Base-by-base conservation (phyloP, 2,797 vertebrate species). In the Cottoperca gobio region DNA sequence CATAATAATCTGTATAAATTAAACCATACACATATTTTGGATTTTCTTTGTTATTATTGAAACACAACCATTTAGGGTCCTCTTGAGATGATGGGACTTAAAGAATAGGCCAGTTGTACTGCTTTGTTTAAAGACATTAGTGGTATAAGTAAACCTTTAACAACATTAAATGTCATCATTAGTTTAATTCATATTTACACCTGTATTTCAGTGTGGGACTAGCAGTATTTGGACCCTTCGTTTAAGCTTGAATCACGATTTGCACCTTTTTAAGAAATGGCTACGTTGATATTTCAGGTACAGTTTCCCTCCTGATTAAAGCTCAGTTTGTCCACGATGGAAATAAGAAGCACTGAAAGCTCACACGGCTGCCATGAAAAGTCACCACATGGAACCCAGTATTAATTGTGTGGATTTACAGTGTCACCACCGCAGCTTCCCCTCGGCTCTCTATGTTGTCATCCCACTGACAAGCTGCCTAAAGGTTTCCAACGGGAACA, bases 321-420 rank as follows among this genome's bases (percentile, higher is more conserved):
- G 67, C 39, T 54, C 12, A 37, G 2, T 28, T 1, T 21, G 43
- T 7, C 61, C 75, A n/a, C 24, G 8, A 58, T 62, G 62, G 58
- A 73, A 48, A 71, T 37, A 64, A 59, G 57, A 0, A 23, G 17
- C 37, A 33, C 33, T 68, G 53, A 64, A 66, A 57, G 54, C 63
- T 88, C 33, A 50, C 61, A 50, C 53, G 73, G 58, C 61, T 40
- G 58, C 66, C 64, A 50, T 73, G 70, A 64, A 68, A 68, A 70
- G 53, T 76, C 78, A 16, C 77, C 82, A 83, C 82, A 79, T 88
- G 83, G 84, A 94, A 90, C 79, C 71, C 75, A 70, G 77, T 88
- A 91, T 86, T 88, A 88, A 87, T 90, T 91, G 82, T 86, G 85
- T 67, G 89, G 91, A 93, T 90, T 89, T 88, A 85, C 76, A 57